Base-by-base conservation (phyloP, 2,113 vertebrate species). In the Mohoua ochrocephala region DNA sequence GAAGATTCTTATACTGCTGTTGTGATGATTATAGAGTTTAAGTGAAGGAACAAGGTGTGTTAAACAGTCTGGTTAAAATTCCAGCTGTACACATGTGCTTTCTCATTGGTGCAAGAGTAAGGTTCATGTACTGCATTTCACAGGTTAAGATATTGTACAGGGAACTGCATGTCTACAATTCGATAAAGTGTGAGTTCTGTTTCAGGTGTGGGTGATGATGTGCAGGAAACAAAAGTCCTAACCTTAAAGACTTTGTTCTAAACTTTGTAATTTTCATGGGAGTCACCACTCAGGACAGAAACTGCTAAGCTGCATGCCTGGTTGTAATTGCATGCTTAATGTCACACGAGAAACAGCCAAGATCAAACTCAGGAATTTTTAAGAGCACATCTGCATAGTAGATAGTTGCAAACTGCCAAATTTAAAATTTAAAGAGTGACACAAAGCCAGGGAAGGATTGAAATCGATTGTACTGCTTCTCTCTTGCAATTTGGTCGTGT, bases 311-410 rank as follows among this genome's bases (percentile, higher is more conserved):
- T 60, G 77, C 71, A 35, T 0, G 31, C 69, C 84, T 96, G 93
- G 81, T 84, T 94, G 69, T 75, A 82, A 93, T 82, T 79, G 26
- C 44, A 27, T 28, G 26, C 56, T 75, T 75, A 70, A 67, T 75
- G 56, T 91, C 60, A 60, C 18, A 21, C 3, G 5, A 86, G 83
- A 88, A 95, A 81, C 60, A 75, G 68, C 88, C 77, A 52, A 63
- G 79, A 94, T 95, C 90, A 96, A 96, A 94, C 56, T 28, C 64
- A 90, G 92, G 87, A 96, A 91, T 96, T 94, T 88, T 90, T 81
- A 94, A 95, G 85, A 88, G 85, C 64, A 91, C 73, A 87, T 92
- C 88, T 96, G 92, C 76, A 71, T 96, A 57, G 71, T 92, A 87
- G 83, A 84, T 94, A 91, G 53, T 27, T 93, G 49, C 52, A 86